phyloP scores from a whole-genome alignment of 2,113 vertebrate genomes.

The Rhinichthys klamathensis region DNA sequence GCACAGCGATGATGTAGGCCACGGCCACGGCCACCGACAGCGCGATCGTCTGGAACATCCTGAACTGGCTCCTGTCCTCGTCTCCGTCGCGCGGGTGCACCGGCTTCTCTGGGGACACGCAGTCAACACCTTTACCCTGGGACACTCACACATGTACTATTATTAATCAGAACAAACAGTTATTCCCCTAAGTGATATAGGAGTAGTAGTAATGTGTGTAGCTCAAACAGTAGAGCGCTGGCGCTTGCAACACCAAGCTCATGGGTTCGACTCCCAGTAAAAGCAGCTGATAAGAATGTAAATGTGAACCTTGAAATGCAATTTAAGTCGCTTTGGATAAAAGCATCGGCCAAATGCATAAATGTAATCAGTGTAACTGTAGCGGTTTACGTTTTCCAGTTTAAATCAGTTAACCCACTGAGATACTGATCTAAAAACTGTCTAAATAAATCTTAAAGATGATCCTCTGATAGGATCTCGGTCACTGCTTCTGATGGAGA shows the following conservation, averaged over 20 bases:
- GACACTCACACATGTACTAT: background rate
- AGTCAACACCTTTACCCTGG: background rate
- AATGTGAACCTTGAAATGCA: no score
- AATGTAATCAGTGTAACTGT: background rate
- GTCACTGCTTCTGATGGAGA: no score
- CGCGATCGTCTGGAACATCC: conserved; percentile 99
- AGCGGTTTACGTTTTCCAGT: background rate
- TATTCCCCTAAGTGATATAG: no score
- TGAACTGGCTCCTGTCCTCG: conserved; percentile 87
- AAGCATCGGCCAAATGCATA: no score
- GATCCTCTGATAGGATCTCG: background rate
- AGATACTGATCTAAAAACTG: background rate
- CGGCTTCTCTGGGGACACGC: conserved; percentile 83
- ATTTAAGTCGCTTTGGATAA: no score
- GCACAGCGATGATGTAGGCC: conserved; percentile 94
- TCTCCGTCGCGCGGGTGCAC: conserved; percentile 52
- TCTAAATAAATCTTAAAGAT: background rate
- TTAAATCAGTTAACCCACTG: background rate
- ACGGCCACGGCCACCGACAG: conserved; percentile 94
- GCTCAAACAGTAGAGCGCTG: no score
- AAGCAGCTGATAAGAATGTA: no score
- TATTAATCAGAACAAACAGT: background rate
- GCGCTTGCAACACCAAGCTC: no score
- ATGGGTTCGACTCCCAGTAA: no score
- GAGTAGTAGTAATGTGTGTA: no score